Evolutionary conservation across 2,888 invertebrate species (phyloP).

Genomic region (Caradrina kadenii): DNA sequence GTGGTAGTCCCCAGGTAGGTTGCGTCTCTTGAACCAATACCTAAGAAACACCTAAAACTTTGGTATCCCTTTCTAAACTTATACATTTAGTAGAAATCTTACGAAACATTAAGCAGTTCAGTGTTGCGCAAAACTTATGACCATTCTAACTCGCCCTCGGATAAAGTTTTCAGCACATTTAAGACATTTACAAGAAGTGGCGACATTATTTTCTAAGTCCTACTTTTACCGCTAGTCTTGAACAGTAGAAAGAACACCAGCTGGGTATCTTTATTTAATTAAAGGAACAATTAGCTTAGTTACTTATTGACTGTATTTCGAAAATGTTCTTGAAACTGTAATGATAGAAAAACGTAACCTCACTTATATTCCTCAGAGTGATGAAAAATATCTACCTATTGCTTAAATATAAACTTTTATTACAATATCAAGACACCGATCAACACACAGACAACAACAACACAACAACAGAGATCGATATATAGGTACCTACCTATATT

Average conservation of each 20-base stretch:
- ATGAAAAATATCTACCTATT: neutral
- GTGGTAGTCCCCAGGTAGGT: neutral
- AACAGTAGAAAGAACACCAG: neutral
- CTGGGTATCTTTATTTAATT: conserved; percentile 7
- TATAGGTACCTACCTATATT: too few species aligned
- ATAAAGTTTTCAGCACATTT: conserved; percentile 33
- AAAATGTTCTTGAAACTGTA: neutral
- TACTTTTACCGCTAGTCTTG: neutral
- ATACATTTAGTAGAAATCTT: conserved; percentile 27
- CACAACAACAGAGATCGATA: too few species aligned
- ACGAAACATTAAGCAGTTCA: conserved; percentile 41
- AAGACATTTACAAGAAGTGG: conserved; percentile 34
- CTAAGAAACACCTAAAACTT: neutral
- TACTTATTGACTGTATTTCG: neutral
- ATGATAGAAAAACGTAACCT: neutral
- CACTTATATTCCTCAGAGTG: neutral
- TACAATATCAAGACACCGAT: conserved; percentile 4
- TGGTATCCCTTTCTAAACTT: conserved; percentile 2
- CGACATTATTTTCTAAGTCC: conserved; percentile 25
- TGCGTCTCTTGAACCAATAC: neutral
- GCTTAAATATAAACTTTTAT: neutral
- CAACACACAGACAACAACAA: too few species aligned
- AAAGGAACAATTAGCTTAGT: conserved; percentile 2
- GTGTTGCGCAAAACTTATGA: conserved; percentile 40
- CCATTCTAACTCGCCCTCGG: conserved; percentile 7